phyloP scores from a whole-genome alignment of 2,113 vertebrate genomes.

The Perognathus longimembris region DNA sequence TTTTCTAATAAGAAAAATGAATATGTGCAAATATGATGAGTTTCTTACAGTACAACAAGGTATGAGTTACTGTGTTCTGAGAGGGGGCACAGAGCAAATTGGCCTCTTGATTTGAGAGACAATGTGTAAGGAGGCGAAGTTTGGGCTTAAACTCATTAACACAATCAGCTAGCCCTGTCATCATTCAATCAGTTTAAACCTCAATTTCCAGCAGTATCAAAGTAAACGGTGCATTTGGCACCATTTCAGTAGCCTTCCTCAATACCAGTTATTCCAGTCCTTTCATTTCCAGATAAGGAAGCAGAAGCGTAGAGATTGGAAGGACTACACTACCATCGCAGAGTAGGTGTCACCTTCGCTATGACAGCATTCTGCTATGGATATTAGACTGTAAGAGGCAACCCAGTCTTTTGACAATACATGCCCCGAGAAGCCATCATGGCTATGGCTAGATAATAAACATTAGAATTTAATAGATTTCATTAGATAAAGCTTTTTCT shows the following conservation, averaged over 20 bases:
- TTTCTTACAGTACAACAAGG: background rate
- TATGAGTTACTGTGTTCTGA: background rate
- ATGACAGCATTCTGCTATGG: background rate
- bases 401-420: background rate
- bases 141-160: background rate
- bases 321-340: background rate
- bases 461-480: conserved; percentile 37
- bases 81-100: background rate
- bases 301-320: background rate
- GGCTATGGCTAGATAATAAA: background rate
- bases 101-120: background rate
- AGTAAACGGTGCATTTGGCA: background rate
- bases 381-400: conserved; percentile 20
- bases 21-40: background rate
- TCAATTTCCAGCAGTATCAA: background rate
- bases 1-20: background rate
- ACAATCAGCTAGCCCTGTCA: background rate
- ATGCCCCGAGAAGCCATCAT: background rate
- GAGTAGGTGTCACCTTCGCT: background rate
- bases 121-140: background rate
- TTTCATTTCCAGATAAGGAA: background rate
- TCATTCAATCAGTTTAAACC: background rate
- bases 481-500: conserved; percentile 48
- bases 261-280: background rate
- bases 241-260: background rate